These are phyloP conservation scores for Chrysaora quinquecirrha DNA, from an alignment of 30 jellyfish, hydroid and myxozoan genomes.

Conservation along the genomic window DNA sequence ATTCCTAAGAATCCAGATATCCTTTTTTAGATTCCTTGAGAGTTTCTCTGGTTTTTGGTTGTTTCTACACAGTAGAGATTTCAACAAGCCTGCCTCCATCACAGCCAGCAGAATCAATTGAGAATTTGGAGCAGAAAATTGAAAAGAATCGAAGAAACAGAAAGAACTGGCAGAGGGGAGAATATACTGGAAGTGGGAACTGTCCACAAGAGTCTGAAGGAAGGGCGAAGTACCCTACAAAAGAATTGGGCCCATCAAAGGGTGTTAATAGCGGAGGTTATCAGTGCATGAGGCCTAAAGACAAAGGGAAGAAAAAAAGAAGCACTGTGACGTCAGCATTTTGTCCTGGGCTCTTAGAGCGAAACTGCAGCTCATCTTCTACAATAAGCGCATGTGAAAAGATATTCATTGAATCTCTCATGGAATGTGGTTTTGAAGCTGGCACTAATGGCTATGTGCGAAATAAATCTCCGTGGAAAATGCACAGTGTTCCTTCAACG, in stretches of 20 bases:
- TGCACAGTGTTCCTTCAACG: constrained; percentile 63
- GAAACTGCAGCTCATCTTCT: constrained; percentile 20
- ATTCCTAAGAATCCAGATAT: no score
- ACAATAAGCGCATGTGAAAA: background rate
- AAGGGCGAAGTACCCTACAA: no score
- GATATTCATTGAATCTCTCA: constrained; percentile 19
- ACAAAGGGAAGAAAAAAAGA: background rate
- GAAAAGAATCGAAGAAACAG: constrained; percentile 77
- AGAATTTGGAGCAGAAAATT: constrained; percentile 37
- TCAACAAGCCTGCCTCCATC: constrained; percentile 69
- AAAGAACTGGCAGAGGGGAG: constrained; percentile 72
- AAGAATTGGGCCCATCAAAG: background rate
- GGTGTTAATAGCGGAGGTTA: background rate
- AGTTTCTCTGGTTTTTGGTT: constrained; percentile 64
- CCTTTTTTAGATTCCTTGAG: constrained; percentile 10
- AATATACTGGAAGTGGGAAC: constrained; percentile 38
- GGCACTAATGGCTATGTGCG: constrained; percentile 30
- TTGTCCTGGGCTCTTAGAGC: constrained; percentile 64
- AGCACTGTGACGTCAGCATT: constrained; percentile 56
- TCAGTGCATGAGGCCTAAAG: background rate
- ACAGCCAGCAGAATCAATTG: constrained; percentile 48
- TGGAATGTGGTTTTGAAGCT: constrained; percentile 64
- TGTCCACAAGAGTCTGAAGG: background rate
- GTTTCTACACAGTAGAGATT: constrained; percentile 64
- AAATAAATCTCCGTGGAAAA: constrained; percentile 59